These are phyloP conservation scores for Sebastolobus alascanus DNA, from an alignment of 2,797 vertebrate species.

Conservation along the genomic window DNA sequence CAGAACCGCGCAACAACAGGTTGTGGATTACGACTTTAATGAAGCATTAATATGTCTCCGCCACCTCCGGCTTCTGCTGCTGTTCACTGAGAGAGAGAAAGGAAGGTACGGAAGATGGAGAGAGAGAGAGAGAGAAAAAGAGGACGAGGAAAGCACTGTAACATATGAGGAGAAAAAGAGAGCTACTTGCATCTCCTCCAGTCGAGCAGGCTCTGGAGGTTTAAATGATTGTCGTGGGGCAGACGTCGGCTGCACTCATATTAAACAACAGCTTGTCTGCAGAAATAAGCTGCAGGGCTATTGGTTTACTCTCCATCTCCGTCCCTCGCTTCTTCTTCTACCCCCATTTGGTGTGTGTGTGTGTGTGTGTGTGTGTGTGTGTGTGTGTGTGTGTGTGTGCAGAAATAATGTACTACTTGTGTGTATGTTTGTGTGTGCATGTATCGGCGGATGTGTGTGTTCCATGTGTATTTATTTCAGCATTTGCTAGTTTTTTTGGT, in stretches of 20 bases:
- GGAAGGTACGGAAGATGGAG: neutral
- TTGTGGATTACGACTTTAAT: conserved; percentile 58
- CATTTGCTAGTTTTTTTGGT: neutral
- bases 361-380: conserved; percentile 16
- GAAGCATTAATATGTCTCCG: conserved; percentile 52
- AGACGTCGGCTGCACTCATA: conserved; percentile 73
- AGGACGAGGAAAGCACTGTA: conserved; percentile 7
- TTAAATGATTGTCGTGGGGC: conserved; percentile 71
- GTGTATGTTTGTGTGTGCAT: neutral
- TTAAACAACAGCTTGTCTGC: conserved; percentile 84
- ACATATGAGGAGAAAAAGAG: conserved; percentile 34
- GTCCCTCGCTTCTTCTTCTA: conserved; percentile 45
- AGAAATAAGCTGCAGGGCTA: conserved; percentile 78
- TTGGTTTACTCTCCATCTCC: conserved; percentile 70
- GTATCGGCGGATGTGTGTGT: neutral
- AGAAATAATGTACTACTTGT: conserved; percentile 13
- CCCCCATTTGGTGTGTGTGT: conserved; percentile 23
- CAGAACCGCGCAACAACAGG: conserved; percentile 43
- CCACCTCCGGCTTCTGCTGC: conserved; percentile 37
- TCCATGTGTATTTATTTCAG: conserved; percentile 10
- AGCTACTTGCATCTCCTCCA: conserved; percentile 62
- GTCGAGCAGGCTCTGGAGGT: conserved; percentile 75
- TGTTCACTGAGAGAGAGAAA: conserved; percentile 4
- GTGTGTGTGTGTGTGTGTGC: neutral
- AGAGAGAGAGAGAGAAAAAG: neutral